Evolutionary conservation across 1,140 invertebrate species (phyloP).

Genomic region (Brachionus plicatilis): DNA sequence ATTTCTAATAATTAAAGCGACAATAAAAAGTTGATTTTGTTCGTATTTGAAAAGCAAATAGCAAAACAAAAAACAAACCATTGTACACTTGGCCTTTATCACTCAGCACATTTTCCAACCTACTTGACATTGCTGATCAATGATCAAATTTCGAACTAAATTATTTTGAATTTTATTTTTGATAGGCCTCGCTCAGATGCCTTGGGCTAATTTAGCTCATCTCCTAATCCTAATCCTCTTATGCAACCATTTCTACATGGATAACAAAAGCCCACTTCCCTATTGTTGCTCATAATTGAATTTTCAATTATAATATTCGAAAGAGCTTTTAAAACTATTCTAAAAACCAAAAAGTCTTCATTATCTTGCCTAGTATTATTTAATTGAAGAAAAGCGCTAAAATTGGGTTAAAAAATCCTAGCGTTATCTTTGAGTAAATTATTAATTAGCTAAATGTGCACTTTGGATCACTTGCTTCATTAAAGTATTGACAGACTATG

Average conservation of each 20-base stretch:
- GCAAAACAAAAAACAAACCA: neutral
- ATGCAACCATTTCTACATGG: neutral
- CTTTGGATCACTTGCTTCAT: neutral
- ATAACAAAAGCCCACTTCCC: neutral
- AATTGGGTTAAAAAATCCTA: neutral
- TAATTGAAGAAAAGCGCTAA: neutral
- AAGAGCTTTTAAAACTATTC: neutral
- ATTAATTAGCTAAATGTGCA: neutral
- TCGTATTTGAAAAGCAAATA: conserved; percentile 8
- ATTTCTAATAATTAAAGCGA: neutral
- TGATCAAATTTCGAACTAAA: neutral
- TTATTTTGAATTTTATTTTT: neutral
- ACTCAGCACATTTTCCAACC: neutral
- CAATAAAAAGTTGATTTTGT: neutral
- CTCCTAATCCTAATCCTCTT: neutral
- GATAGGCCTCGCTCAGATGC: neutral
- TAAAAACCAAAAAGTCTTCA: neutral
- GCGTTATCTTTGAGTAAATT: neutral
- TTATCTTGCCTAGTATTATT: neutral
- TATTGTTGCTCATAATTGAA: neutral
- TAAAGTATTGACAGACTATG: neutral
- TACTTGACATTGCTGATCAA: neutral
- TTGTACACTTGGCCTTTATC: neutral
- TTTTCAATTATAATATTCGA: neutral
- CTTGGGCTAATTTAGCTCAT: neutral